Conservation (phyloP, 2,888 invertebrate species). For the Rotaria socialis region DNA sequence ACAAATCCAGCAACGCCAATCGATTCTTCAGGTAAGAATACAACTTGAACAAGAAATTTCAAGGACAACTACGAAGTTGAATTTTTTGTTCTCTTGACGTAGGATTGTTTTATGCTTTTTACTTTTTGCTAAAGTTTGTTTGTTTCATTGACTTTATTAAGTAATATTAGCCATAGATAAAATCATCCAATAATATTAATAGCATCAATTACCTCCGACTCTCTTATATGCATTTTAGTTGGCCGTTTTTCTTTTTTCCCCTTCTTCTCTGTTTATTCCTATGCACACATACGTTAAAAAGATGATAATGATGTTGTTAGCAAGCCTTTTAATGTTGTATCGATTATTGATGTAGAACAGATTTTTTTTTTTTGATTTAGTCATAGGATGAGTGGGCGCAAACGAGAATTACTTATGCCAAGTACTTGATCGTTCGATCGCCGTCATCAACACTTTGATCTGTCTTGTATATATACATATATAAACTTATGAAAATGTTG, state of each 20-base stretch:
- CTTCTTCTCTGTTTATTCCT: not conserved
- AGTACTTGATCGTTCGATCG: slow-evolving; percentile 29
- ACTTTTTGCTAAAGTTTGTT: not conserved
- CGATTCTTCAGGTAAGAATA: not conserved
- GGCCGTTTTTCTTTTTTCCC: not conserved
- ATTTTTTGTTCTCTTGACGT: too few species aligned
- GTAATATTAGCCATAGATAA: not conserved
- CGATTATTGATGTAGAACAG: slow-evolving; percentile 28
- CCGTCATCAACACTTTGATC: slow-evolving; percentile 20
- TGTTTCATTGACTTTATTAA: not conserved
- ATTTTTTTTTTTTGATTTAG: slow-evolving; percentile 15
- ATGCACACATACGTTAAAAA: slow-evolving; percentile 2
- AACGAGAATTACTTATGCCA: slow-evolving; percentile 26
- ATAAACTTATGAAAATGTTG: not conserved
- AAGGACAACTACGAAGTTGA: not conserved
- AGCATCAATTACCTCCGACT: not conserved
- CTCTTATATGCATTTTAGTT: not conserved
- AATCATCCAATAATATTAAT: slow-evolving; percentile 11
- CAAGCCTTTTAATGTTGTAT: not conserved
- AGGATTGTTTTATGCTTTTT: not conserved
- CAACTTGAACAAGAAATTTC: not conserved
- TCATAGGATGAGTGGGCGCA: slow-evolving; percentile 7
- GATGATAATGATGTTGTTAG: slow-evolving; percentile 25
- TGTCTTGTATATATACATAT: not conserved
- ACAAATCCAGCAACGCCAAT: not conserved